Conservation (phyloP, 2,888 invertebrate species). For the Cosmia trapezina region DNA sequence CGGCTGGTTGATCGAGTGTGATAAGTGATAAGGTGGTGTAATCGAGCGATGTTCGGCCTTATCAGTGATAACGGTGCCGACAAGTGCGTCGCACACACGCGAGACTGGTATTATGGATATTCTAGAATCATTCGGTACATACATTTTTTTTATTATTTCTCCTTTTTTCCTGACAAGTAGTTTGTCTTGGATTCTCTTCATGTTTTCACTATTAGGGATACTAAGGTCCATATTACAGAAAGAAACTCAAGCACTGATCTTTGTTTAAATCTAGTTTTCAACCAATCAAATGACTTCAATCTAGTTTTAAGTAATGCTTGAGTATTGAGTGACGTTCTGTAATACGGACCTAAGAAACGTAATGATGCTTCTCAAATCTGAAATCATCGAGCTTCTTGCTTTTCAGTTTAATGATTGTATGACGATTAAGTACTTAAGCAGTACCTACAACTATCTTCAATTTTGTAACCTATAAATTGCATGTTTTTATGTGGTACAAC, state of each 20-base stretch:
- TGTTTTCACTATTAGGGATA: background rate
- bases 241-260: too few species aligned
- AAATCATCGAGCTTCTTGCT: background rate
- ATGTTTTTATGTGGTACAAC: background rate
- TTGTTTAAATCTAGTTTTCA: too few species aligned
- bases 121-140: slow-evolving; percentile 81
- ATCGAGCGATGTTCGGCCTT: slow-evolving; percentile 87
- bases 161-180: background rate
- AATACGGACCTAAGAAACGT: background rate
- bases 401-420: too few species aligned
- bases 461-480: slow-evolving; percentile 17
- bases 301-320: too few species aligned
- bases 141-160: slow-evolving; percentile 48
- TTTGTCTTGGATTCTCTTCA: background rate
- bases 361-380: background rate
- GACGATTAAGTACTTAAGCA: too few species aligned
- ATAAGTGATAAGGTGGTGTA: slow-evolving; percentile 84
- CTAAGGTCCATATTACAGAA: too few species aligned
- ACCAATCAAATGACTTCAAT: too few species aligned
- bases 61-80: slow-evolving; percentile 87
- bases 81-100: slow-evolving; percentile 79
- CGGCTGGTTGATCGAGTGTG: slow-evolving; percentile 81
- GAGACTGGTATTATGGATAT: slow-evolving; percentile 76
- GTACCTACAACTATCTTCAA: background rate
- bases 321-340: too few species aligned